Percentiles rank a stretch among this genome's conserved stretches.
Conservation (phyloP, 1,140 invertebrate genomes). For the Drosophila kurseongensis region DNA sequence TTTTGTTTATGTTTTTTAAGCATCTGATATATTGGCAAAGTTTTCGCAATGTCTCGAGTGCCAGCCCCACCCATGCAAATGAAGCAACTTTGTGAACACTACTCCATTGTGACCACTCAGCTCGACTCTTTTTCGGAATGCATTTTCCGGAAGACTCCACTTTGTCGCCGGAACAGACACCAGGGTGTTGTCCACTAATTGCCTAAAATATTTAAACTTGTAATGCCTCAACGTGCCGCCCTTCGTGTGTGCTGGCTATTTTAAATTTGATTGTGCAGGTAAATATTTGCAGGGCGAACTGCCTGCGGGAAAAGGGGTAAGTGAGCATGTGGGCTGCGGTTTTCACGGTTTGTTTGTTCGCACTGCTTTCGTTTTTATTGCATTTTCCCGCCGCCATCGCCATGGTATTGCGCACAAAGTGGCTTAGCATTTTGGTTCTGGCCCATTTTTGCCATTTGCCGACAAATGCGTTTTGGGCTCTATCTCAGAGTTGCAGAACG, state of each 20-base stretch:
- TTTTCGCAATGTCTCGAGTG: slow-evolving; percentile 51
- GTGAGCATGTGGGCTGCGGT: slow-evolving; percentile 60
- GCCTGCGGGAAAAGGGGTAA: background rate
- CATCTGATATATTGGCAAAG: slow-evolving; percentile 79
- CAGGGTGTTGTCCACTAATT: slow-evolving; percentile 62
- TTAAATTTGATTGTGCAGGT: slow-evolving; percentile 79
- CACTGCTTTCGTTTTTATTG: slow-evolving; percentile 67
- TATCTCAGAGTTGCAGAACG: slow-evolving; percentile 57
- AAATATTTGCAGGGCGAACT: slow-evolving; percentile 61
- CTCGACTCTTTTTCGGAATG: background rate
- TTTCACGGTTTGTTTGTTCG: slow-evolving; percentile 77
- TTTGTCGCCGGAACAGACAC: slow-evolving; percentile 5
- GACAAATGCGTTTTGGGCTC: slow-evolving; percentile 66
- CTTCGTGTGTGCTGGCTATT: slow-evolving; percentile 44
- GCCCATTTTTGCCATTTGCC: slow-evolving; percentile 43
- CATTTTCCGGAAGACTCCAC: slow-evolving; percentile 1
- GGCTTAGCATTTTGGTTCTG: slow-evolving; percentile 67
- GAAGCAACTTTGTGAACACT: slow-evolving; percentile 59
- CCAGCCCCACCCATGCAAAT: slow-evolving; percentile 47
- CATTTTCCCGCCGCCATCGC: slow-evolving; percentile 21
- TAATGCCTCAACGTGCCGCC: slow-evolving; percentile 55
- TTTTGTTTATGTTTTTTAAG: slow-evolving; percentile 75
- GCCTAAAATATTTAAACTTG: slow-evolving; percentile 79
- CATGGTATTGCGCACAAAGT: slow-evolving; percentile 53
- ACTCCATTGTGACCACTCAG: slow-evolving; percentile 38